A percentile compares a stretch with the other conserved stretches of the same genome.
phyloP scores from a whole-genome alignment of 2,888 invertebrate genomes.

The Subacronicta megacephala region DNA sequence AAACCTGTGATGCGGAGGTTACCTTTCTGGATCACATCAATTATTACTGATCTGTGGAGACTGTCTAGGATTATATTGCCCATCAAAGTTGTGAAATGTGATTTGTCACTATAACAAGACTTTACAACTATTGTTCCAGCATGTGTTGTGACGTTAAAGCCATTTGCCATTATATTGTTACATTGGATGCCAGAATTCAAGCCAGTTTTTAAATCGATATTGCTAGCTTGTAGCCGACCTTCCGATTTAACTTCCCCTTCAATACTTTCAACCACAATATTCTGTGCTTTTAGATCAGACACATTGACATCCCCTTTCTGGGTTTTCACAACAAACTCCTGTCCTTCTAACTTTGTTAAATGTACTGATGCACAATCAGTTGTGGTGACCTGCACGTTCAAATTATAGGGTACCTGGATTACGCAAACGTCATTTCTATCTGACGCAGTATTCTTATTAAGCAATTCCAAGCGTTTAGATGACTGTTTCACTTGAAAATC shows the following conservation, averaged over 20 bases:
- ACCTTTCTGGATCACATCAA: slow-evolving; percentile 85
- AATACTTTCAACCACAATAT: slow-evolving; percentile 78
- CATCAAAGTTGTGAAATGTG: slow-evolving; percentile 84
- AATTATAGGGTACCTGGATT: slow-evolving; percentile 85
- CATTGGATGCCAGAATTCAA: slow-evolving; percentile 77
- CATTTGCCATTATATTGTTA: slow-evolving; percentile 83
- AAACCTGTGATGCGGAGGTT: slow-evolving; percentile 84
- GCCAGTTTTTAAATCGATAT: slow-evolving; percentile 83
- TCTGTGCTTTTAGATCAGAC: slow-evolving; percentile 79
- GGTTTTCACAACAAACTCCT: slow-evolving; percentile 83
- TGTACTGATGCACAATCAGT: slow-evolving; percentile 83
- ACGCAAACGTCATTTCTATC: slow-evolving; percentile 84
- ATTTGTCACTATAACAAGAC: slow-evolving; percentile 85
- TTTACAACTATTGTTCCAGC: slow-evolving; percentile 81
- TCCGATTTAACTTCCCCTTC: slow-evolving; percentile 77
- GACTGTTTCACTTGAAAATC: slow-evolving; percentile 87
- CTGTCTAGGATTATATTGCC: slow-evolving; percentile 80
- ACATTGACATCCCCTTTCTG: slow-evolving; percentile 79
- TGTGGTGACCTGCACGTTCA: slow-evolving; percentile 82
- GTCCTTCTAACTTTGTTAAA: slow-evolving; percentile 80
- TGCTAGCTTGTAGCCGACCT: slow-evolving; percentile 78
- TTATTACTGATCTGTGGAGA: slow-evolving; percentile 79
- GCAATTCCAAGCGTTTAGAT: slow-evolving; percentile 82
- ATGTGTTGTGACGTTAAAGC: slow-evolving; percentile 77
- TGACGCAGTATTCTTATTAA: slow-evolving; percentile 80